Evolutionary conservation across 2,888 invertebrate genomes (phyloP), one percentile per base, ranked within the genome.

Genomic region (Spicauda simplicius): DNA sequence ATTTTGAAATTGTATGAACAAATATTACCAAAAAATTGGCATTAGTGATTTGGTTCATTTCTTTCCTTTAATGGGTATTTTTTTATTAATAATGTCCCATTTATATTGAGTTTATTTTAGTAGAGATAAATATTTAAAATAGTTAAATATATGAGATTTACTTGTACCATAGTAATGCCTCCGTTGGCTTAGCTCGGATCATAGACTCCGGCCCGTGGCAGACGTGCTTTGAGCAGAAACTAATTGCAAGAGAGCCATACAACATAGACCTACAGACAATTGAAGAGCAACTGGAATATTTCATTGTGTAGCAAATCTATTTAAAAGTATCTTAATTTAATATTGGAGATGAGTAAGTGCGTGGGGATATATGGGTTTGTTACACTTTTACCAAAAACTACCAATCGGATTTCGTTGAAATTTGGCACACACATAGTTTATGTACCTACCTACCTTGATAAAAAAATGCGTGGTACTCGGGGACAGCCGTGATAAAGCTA

Each of bases 221-320:
- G 90, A 90, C 88, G 86, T 87, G 90, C 91, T 90, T 90, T 90
- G 91, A 89, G 88, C 88, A 85, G 89, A 87, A 90, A 91, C 91
- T 91, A 91, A 91, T 91, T 91, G 91, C 89, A 87, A 89, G 88
- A 86, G 84, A 88, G 83, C 85, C 83, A 85, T 82, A 80, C 75
- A 77, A 83, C 86, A 71, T 19, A n/a, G 83, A 84, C 76, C 14
- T 80, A 81, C 12, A 74, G 50, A 58, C 16, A 25, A 69, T 73
- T 64, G 81, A 80, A 76, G 69, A 64, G 18, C 18, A 50, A 10
- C 18, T 37, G 37, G 37, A 37, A 37, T 12, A 37, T 37, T 37
- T 4, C 5, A 12, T 12, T 12, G 37, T 37, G 37, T 33, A 33
- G 25, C n/a, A 37, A 37, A 37, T 37, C 37, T 12, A 4, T 37